Evolutionary conservation across 2,797 vertebrate genomes (phyloP), one percentile per base, ranked within the genome.

Genomic region (Helarctos malayanus): DNA sequence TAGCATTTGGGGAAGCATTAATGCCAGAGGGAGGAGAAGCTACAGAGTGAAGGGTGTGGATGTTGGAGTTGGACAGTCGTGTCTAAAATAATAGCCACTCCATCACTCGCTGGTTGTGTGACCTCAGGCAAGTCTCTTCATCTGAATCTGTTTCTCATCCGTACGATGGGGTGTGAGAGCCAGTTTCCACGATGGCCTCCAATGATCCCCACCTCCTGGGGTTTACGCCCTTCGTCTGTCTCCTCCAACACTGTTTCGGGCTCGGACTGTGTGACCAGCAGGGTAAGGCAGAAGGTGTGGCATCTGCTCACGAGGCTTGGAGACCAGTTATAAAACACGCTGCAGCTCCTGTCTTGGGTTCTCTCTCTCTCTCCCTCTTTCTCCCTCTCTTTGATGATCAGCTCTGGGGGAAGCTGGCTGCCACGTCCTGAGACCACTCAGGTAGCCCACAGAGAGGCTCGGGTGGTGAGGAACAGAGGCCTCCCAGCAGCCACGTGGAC

Each of bases 401-500:
- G 0, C 38, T 84, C 18, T 54, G 14, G 41, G 84, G 52, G 29
- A 57, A 52, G 25, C 71, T 15, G 32, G 19, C 29, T 23, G 65
- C 41, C 29, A 0, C 8, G 15, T 57, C 79, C 73, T 29, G 23
- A n/a, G 45, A 15, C 15, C 12, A 8, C 41, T 3, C n/a, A 12
- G 68, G 38, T 19, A 10, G 35, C n/a, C 86, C 54, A 2, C 1
- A 29, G 59, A 61, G 69, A 47, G 47, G 15, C 35, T 18, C 41
- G 27, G 1, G 14, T 9, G 5, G 45, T 47, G 68, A 76, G 10
- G 56, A 23, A 7, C 3, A 0, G 18, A 80, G 7, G 21, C 19
- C 90, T 23, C 25, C n/a, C 19, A 0, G 19, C 14, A 21, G 41
- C 27, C 38, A 6, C 0, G 0, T 0, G 56, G 54, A 8, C 5